Conservation (phyloP, 1,140 invertebrate species). For the Megalonaias nervosa region DNA sequence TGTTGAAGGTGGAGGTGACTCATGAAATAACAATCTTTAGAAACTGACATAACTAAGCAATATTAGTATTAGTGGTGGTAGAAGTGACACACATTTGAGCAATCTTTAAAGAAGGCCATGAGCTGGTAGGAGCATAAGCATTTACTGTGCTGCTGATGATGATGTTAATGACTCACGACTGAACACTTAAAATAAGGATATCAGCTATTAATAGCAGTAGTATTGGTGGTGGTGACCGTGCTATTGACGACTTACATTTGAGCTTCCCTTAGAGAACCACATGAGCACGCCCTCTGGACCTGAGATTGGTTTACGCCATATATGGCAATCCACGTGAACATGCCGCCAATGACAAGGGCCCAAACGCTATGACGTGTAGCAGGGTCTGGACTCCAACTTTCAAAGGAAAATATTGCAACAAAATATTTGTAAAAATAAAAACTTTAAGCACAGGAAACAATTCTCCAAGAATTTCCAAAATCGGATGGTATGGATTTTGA, state of each 20-base stretch:
- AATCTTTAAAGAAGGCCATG: slow-evolving; percentile 74
- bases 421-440: too few species aligned
- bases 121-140: slow-evolving; percentile 69
- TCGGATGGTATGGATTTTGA: too few species aligned
- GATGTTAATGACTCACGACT: slow-evolving; percentile 73
- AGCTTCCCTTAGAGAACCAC: slow-evolving; percentile 80
- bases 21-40: too few species aligned
- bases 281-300: slow-evolving; percentile 91
- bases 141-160: too few species aligned
- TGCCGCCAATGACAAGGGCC: slow-evolving; percentile 91
- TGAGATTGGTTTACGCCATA: slow-evolving; percentile 95
- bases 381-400: slow-evolving; percentile 80
- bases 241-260: slow-evolving; percentile 74
- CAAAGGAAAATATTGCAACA: background rate
- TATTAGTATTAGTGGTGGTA: slow-evolving; percentile 69
- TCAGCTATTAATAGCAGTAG: slow-evolving; percentile 74
- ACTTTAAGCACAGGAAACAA: too few species aligned
- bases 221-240: background rate
- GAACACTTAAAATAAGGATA: slow-evolving; percentile 80
- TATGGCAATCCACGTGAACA: slow-evolving; percentile 92
- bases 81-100: too few species aligned
- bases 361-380: slow-evolving; percentile 91
- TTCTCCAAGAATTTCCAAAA: too few species aligned
- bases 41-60: too few species aligned
- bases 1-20: too few species aligned